Evolutionary conservation across 2,113 vertebrate genomes (phyloP).

Genomic region (Trogon melanurus): DNA sequence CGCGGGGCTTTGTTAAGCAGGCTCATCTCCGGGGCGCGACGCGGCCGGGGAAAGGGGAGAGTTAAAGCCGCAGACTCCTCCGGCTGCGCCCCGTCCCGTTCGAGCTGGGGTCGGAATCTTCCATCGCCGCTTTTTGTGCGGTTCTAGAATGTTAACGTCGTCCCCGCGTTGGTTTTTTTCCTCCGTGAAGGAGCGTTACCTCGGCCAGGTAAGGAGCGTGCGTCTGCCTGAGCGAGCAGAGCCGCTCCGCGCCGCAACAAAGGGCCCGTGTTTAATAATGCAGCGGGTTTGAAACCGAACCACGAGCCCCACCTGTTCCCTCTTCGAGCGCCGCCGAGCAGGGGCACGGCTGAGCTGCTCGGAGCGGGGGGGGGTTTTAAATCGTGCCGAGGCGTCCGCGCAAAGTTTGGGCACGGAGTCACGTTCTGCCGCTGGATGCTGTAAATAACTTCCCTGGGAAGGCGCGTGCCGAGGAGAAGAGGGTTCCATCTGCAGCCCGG

Average conservation of each 20-base stretch:
- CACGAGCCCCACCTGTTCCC: neutral
- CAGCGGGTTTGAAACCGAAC: neutral
- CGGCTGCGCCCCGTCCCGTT: neutral
- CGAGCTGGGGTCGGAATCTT: neutral
- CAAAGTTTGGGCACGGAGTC: neutral
- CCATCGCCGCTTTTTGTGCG: neutral
- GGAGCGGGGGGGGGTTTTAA: neutral
- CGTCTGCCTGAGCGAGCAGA: neutral
- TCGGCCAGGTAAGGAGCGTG: neutral
- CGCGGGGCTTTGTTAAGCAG: neutral
- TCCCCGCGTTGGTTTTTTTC: neutral
- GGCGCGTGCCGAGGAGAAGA: neutral
- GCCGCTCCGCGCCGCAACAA: neutral
- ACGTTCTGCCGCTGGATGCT: neutral
- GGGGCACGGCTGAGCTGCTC: neutral
- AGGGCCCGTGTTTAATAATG: neutral
- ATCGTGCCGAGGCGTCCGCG: neutral
- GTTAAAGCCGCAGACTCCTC: neutral
- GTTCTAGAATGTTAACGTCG: neutral
- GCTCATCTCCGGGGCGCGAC: too few relatives aligned
- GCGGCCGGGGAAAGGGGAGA: neutral
- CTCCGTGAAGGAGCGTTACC: neutral
- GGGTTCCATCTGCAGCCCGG: rapidly evolving
- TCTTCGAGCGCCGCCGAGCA: neutral
- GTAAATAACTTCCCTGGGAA: neutral